Percentiles rank a stretch among this genome's conserved stretches.
phyloP scores from a whole-genome alignment of 1,140 invertebrate genomes.

The Tenebrio molitor region DNA sequence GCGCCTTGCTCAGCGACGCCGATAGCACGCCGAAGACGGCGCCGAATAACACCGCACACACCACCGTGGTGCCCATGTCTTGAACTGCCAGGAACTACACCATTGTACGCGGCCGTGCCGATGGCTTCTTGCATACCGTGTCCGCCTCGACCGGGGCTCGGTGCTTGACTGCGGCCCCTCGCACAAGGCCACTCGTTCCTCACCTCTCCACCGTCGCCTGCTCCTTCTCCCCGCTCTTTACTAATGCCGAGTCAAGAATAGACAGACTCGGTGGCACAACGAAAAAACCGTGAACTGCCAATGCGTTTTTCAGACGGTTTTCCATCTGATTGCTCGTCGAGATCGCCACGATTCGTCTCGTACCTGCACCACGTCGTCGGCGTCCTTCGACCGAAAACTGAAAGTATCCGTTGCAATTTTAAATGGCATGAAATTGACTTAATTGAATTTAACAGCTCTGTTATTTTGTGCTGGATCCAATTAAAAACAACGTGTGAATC shows the following conservation, averaged over 20 bases:
- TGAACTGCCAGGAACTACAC: conserved; percentile 54
- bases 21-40: conserved; percentile 78
- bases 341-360: conserved; percentile 48
- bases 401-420: too few relatives aligned
- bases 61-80: conserved; percentile 64
- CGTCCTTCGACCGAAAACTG: too few relatives aligned
- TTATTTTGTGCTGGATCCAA: conserved; percentile 8
- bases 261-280: conserved; percentile 56
- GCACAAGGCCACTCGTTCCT: conserved; percentile 63
- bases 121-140: conserved; percentile 60
- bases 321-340: conserved; percentile 62
- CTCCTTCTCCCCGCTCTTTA: conserved; percentile 47
- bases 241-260: conserved; percentile 54
- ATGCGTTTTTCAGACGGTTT: conserved; percentile 60
- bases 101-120: conserved; percentile 57
- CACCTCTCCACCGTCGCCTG: conserved; percentile 48
- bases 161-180: conserved; percentile 60
- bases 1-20: conserved; percentile 77
- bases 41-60: conserved; percentile 72
- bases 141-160: conserved; percentile 57
- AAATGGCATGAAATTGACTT: conserved; percentile 16
- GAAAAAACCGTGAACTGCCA: conserved; percentile 59
- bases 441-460: not conserved
- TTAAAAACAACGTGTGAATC: conserved; percentile 23
- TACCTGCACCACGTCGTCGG: too few relatives aligned